Evolutionary conservation across 2,888 invertebrate genomes (phyloP), one percentile per base, ranked within the genome.

Genomic region (Venusia cambrica): DNA sequence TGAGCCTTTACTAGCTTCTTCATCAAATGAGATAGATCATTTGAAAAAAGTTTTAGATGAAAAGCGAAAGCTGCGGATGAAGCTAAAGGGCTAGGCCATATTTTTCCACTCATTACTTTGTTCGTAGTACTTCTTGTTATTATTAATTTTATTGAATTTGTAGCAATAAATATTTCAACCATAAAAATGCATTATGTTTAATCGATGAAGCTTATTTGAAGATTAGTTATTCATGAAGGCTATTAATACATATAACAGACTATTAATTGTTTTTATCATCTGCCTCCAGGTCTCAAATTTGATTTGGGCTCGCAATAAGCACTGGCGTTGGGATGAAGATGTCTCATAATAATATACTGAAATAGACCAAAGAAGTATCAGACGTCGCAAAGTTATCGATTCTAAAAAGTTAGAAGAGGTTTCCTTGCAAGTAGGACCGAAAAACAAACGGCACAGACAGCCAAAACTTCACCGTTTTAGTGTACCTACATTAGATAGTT

Each of bases 11-110:
- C 57, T 60, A 15, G 46, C 34, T 9, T 22, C 60, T 4, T 32
- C 68, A 3, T 56, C 66, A n/a, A 78, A 85, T 48, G 88, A 89
- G 59, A 69, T 90, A 50, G 60, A 55, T 42, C 66, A 79, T 32
- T 62, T 90, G 30, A 87, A 81, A 57, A 84, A 74, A 45, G 65
- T 73, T 42, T 69, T 90, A 47, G 74, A 87, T 47, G 81, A 88
- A 39, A 89, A 87, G 48, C 74, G 87, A 50, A 78, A 68, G 39
- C 51, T 79, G 42, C 67, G 84, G 17, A 56, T 66, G 11, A 54
- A 62, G 44, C 39, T 71, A 10, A 49, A n/a, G n/a, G n/a, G n/a
- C n/a, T n/a, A n/a, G n/a, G n/a, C n/a, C 24, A 30, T 56, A 39
- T 11, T 53, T 11, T 50, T 4, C 3, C 6, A 6, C 15, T 6